A percentile compares a stretch with the other conserved stretches of the same genome.
phyloP scores from a whole-genome alignment of 2,797 vertebrate genomes.

The Lithobates pipiens region DNA sequence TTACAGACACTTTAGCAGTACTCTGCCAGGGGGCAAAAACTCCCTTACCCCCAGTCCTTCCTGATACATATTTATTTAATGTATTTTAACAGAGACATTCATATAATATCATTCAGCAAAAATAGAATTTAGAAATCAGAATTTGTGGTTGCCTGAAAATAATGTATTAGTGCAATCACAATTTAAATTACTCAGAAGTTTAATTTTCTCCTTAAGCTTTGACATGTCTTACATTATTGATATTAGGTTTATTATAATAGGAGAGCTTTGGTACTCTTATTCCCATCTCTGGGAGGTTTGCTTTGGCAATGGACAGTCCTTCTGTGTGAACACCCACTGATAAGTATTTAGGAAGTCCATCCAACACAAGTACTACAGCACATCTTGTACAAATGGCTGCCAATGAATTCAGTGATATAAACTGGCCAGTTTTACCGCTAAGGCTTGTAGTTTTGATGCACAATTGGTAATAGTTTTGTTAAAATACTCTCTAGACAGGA shows the following conservation, averaged over 20 bases:
- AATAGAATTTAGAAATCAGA: too few species aligned
- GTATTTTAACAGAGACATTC: not conserved
- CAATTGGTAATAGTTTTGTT: constrained; percentile 71
- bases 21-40: too few species aligned
- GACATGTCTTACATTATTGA: constrained; percentile 76
- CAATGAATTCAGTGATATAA: constrained; percentile 67
- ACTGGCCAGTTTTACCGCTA: constrained; percentile 63
- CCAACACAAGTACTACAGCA: constrained; percentile 68
- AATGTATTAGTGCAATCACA: not conserved
- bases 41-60: too few species aligned
- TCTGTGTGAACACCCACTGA: constrained; percentile 72
- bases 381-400: constrained; percentile 72
- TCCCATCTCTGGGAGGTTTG: constrained; percentile 76
- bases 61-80: too few species aligned
- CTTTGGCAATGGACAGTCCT: constrained; percentile 72
- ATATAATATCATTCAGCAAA: not conserved
- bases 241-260: constrained; percentile 79
- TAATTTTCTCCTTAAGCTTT: constrained; percentile 74
- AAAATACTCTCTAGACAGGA: constrained; percentile 76
- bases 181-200: not conserved
- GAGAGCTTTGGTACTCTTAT: constrained; percentile 75
- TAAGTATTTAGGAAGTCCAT: constrained; percentile 64
- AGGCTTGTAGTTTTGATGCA: constrained; percentile 68
- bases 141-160: not conserved
- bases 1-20: too few species aligned